Percentiles rank a stretch among this genome's conserved stretches.
Conservation (phyloP, 2,113 vertebrate species). For the Macrotis lagotis region DNA sequence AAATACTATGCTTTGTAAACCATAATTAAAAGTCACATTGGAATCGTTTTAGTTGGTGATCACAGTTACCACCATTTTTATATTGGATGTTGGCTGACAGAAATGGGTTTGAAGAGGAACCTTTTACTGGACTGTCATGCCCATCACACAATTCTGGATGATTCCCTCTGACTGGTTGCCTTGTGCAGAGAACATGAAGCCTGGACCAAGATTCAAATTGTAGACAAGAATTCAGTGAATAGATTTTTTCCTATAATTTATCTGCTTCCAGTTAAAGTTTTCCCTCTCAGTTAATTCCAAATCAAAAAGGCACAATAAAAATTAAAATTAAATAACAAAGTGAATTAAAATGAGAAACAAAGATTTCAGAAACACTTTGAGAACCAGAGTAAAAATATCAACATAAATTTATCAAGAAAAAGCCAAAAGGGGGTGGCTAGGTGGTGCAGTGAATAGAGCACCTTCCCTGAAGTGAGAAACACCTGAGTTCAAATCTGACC, state of each 20-base stretch:
- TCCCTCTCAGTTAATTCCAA: not conserved
- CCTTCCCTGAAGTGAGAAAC: too few relatives aligned
- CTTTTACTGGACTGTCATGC: not conserved
- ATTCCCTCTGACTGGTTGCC: not conserved
- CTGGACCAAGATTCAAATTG: too few relatives aligned
- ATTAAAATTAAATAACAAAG: not conserved
- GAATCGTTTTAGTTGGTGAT: conserved; percentile 10
- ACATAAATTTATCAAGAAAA: too few relatives aligned
- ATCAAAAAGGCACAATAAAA: too few relatives aligned
- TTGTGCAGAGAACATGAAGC: too few relatives aligned
- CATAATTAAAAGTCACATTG: not conserved
- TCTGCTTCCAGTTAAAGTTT: not conserved
- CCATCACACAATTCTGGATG: not conserved
- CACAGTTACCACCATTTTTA: not conserved
- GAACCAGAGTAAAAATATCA: too few relatives aligned
- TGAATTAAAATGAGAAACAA: not conserved
- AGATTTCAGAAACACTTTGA: not conserved
- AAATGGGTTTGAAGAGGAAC: not conserved
- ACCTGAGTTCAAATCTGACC: too few relatives aligned
- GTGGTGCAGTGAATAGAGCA: too few relatives aligned
- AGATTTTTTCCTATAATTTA: accelerated
- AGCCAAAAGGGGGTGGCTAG: too few relatives aligned
- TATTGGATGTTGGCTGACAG: not conserved
- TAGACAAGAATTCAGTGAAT: not conserved
- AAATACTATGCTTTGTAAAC: conserved; percentile 21